Conservation (phyloP, 2,797 vertebrate species). For the Prunella strophiata region DNA sequence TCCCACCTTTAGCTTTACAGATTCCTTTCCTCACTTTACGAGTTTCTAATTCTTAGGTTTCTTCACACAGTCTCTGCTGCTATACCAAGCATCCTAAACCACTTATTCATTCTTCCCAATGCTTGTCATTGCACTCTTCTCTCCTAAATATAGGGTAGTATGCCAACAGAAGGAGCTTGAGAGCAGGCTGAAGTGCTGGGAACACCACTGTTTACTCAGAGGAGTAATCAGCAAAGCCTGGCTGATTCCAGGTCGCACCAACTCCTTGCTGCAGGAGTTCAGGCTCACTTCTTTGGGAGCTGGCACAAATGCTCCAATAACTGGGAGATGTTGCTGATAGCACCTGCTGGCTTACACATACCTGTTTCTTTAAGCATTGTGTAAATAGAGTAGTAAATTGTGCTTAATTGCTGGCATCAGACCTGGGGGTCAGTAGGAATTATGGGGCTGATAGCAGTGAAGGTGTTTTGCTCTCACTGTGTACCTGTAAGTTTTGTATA, state of each 20-base stretch:
- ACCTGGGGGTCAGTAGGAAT: background rate
- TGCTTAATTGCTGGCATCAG: background rate
- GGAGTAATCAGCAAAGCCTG: constrained; percentile 46
- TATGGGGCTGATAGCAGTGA: background rate
- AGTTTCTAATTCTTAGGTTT: background rate
- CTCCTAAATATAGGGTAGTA: constrained; percentile 53
- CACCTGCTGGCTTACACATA: background rate
- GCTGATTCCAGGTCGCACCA: background rate
- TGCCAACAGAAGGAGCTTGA: constrained; percentile 52
- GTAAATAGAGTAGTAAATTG: background rate
- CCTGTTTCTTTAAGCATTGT: background rate
- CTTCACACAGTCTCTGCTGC: background rate
- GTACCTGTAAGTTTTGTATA: background rate
- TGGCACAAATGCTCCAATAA: background rate
- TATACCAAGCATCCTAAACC: background rate
- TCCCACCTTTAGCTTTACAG: background rate
- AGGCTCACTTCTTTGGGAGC: background rate
- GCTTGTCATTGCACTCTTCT: constrained; percentile 2
- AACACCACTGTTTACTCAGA: constrained; percentile 43
- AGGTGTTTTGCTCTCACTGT: background rate
- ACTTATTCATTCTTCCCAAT: constrained; percentile 35
- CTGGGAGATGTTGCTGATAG: background rate
- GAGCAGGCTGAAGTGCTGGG: constrained; percentile 51
- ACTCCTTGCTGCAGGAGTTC: constrained; percentile 20
- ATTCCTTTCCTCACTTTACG: background rate